Evolutionary conservation across 2,888 invertebrate genomes (phyloP).

Genomic region (Drosophila nr. medialis): DNA sequence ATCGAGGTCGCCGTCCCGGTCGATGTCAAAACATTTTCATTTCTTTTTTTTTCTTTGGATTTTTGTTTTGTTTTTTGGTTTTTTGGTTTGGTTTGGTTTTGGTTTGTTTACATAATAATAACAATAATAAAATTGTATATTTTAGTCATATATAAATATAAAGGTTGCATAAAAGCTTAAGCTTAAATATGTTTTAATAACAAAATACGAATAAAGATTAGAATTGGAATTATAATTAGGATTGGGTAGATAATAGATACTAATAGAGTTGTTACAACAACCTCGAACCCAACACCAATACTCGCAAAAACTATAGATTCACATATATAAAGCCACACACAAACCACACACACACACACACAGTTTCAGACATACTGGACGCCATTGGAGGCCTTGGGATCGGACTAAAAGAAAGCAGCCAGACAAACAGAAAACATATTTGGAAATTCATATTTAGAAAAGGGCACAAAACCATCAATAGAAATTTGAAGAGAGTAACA

Average conservation of each 20-base stretch:
- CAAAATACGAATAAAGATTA: constrained; percentile 30
- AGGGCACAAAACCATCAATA: constrained; percentile 16
- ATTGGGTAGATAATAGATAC: constrained; percentile 15
- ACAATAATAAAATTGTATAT: constrained; percentile 84
- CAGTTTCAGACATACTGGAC: not conserved
- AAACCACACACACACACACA: not conserved
- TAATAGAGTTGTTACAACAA: constrained; percentile 33
- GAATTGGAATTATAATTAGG: constrained; percentile 19
- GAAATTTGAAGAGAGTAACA: constrained; percentile 14
- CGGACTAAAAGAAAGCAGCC: constrained; percentile 22
- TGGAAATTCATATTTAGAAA: constrained; percentile 7
- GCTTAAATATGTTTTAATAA: constrained; percentile 59
- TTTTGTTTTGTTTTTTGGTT: constrained; percentile 23
- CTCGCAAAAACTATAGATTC: constrained; percentile 1
- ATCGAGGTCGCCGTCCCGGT: constrained; percentile 35
- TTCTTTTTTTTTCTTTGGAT: constrained; percentile 48
- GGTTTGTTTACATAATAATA: constrained; percentile 75
- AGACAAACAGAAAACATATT: constrained; percentile 23
- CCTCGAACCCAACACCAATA: constrained; percentile 42
- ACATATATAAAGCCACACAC: not conserved
- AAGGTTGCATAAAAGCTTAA: constrained; percentile 52
- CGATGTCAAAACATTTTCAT: constrained; percentile 49
- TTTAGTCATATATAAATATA: constrained; percentile 82
- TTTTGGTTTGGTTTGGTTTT: constrained; percentile 15
- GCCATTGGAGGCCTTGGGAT: constrained; percentile 1